A percentile compares a stretch with the other conserved stretches of the same genome.
Conservation (phyloP, 2,113 vertebrate genomes). For the Heloderma charlesbogerti region DNA sequence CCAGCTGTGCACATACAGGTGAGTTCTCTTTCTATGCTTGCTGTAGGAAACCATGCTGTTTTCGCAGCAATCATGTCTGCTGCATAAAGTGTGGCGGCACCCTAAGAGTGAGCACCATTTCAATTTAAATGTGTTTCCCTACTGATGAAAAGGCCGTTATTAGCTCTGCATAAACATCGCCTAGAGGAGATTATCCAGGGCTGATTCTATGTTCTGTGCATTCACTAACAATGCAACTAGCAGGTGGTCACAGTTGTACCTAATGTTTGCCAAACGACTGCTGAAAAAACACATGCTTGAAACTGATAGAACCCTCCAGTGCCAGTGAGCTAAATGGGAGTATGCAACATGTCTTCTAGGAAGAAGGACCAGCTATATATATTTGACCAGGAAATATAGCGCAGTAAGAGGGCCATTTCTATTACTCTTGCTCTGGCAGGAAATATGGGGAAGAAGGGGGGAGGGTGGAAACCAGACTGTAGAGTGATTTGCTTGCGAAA, state of each 20-base stretch:
- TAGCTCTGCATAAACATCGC: background rate
- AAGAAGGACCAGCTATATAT: background rate
- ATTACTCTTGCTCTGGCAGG: background rate
- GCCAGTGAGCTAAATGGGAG: constrained; percentile 19
- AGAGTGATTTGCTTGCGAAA: constrained; percentile 22
- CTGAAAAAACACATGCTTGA: constrained; percentile 14
- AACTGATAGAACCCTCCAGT: background rate
- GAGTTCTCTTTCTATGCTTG: background rate
- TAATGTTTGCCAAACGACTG: background rate
- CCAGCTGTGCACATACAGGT: background rate
- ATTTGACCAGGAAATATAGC: constrained; percentile 15
- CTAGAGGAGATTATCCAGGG: background rate
- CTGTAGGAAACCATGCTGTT: background rate
- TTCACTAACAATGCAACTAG: background rate
- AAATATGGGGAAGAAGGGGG: background rate
- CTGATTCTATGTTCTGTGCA: background rate
- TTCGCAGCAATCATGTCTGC: background rate
- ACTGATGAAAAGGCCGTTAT: background rate
- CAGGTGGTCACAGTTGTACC: background rate
- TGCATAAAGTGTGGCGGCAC: background rate
- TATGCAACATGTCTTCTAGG: background rate
- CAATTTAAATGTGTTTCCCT: constrained; percentile 1
- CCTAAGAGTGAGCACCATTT: background rate
- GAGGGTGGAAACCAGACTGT: background rate
- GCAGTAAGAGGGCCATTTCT: background rate